Conservation (phyloP, 2,113 vertebrate genomes). For the Nycticebus coucang region DNA sequence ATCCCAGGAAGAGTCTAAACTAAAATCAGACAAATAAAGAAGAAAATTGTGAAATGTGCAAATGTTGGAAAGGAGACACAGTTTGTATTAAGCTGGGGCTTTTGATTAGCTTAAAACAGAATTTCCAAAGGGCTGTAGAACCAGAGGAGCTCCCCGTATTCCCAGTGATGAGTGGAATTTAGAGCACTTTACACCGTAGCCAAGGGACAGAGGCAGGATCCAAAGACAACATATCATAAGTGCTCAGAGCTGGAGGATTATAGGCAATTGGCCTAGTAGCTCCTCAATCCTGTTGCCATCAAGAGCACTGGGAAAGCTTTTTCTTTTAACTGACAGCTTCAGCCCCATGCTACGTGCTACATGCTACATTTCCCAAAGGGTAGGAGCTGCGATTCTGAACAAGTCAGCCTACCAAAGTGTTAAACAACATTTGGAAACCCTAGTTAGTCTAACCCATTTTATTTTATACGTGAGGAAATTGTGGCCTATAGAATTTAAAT, state of each 20-base stretch:
- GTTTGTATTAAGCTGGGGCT: neutral
- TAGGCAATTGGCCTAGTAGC: neutral
- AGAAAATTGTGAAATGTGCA: conserved; percentile 8
- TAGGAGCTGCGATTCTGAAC: neutral
- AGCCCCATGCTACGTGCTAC: no score
- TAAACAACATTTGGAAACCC: neutral
- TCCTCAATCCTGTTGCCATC: neutral
- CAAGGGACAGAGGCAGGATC: neutral
- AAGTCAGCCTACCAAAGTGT: neutral
- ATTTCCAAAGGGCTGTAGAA: neutral
- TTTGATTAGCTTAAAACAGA: neutral
- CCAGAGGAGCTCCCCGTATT: neutral
- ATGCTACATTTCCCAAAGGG: neutral
- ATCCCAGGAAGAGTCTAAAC: neutral
- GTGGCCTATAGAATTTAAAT: neutral
- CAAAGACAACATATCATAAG: neutral
- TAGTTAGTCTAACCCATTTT: neutral
- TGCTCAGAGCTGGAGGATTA: neutral
- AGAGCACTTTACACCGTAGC: neutral
- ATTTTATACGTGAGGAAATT: conserved; percentile 3
- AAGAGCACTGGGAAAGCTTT: neutral
- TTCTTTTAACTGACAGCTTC: neutral
- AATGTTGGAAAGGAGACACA: neutral
- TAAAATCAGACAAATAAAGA: neutral
- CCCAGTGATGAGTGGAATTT: neutral